Base-by-base conservation (phyloP, 35 echinoderm and acorn worm genomes). In the Diadema setosum region DNA sequence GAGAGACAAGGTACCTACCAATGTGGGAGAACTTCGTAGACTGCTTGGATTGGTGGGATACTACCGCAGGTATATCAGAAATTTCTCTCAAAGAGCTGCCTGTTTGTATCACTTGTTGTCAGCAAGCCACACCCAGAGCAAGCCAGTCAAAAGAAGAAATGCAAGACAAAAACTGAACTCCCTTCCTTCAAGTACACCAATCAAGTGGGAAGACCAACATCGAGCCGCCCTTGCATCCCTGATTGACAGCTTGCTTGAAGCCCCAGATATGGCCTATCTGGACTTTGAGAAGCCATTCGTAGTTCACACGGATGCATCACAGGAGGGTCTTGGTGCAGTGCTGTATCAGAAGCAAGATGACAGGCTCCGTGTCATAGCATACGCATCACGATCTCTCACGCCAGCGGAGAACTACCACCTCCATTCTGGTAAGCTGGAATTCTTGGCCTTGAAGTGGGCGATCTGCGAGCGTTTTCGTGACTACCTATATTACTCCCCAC, bases 11-110 rank as follows among this genome's bases (percentile, higher is more conserved):
- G 27, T 40, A 78, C 85, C 85, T 6, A 24, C 85, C 18, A 87
- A 33, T 20, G 67, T 87, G 26, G 85, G 85, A 25, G 85, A 87
- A 4, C 65, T 87, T 8, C 16, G 63, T 17, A 25, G 43, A 42
- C 0, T 74, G 64, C 58, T 73, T n/a, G 58, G 84, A 70, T 6
- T 86, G 20, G 65, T 41, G 2, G 84, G 84, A 0, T 76, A 86
- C 42, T 86, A 86, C 34, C 56, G 83, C 15, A 86, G 59, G 18
- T 86, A 86, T 30, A 58, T 86, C 6, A 30, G 23, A n/a, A 40
- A 86, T 40, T 86, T 86, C 83, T 86, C 83, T 12, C n/a, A 5
- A 39, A 86, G 65, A 75, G 84, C 59, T 18, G 45, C n/a, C 39
- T 61, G 20, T 39, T 42, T 86, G 39, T 70, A 86, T 73, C 3